Base-by-base conservation (phyloP, 2,888 invertebrate species). In the Mellilla xanthometata region DNA sequence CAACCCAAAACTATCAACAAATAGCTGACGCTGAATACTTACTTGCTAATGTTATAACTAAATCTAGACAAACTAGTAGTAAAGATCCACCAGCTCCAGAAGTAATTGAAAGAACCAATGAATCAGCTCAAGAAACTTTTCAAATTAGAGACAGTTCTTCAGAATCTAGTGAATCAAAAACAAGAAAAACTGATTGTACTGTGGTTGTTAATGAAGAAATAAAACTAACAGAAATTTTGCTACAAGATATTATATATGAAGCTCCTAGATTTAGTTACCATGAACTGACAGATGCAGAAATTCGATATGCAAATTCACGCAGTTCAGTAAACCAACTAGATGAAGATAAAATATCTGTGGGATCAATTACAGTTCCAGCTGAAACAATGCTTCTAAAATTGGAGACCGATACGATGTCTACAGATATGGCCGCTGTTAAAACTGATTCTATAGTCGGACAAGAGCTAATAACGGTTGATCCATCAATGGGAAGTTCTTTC, bases 211-310 rank as follows among this genome's bases (percentile, higher is more conserved):
- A 13, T 22, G 43, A 57, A 29, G 47, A 50, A 38, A 46, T 38
- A n/a, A 8, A 22, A 19, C 2, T n/a, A 5, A 35, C 42, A 31
- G 12, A 42, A 35, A 13, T 3, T 7, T 52, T 39, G 19, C 22
- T 46, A 36, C 42, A 45, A 23, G 33, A 45, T 31, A 11, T 43
- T 12, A 31, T 71, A 29, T 63, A 62, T 22, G 77, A 79, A 60
- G 47, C 65, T 2, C 73, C 74, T 23, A 59, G 61, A 27, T 74
- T 61, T 49, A 74, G 39, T 48, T 79, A 80, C 52, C 60, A 72
- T 15, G 79, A 81, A 44, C 30, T 79, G 13, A 56, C 29, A 39
- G 79, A 81, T 50, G 81, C 77, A 48, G 80, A 81, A 61, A 32
- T 19, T n/a, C 45, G 68, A 39, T 60, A 68, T 23, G 78, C 67